phyloP scores from a whole-genome alignment of 2,113 vertebrate genomes.

The Cyrtonyx montezumae region DNA sequence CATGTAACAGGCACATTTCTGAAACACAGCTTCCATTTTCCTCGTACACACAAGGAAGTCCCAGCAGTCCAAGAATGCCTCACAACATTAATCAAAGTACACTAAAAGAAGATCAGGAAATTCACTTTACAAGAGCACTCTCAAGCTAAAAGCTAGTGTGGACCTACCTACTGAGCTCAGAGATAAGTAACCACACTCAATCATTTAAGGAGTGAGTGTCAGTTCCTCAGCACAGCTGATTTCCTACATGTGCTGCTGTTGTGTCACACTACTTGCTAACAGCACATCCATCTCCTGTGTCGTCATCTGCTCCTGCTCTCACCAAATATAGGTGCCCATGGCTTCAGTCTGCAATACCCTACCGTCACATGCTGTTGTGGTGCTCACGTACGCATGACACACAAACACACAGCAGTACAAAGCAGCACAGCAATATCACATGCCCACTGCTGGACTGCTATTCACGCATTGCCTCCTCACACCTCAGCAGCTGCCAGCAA shows the following conservation, averaged over 20 bases:
- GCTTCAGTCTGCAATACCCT: neutral
- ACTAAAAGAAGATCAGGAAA: neutral
- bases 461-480: too few relatives aligned
- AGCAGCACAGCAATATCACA: accelerated
- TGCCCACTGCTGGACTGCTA: neutral
- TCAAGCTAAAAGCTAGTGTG: neutral
- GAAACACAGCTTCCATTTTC: neutral
- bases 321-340: accelerated
- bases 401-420: neutral
- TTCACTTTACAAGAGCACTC: neutral
- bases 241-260: neutral
- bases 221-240: neutral
- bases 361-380: accelerated
- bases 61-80: neutral
- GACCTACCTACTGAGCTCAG: neutral
- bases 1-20: accelerated
- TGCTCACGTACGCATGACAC: accelerated
- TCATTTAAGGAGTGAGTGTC: neutral
- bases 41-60: neutral
- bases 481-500: neutral
- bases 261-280: neutral
- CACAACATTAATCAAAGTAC: neutral
- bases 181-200: neutral
- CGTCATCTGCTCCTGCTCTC: neutral
- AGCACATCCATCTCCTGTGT: accelerated